Evolutionary conservation across 2,797 vertebrate species (phyloP).

Genomic region (Pagetopsis macropterus): DNA sequence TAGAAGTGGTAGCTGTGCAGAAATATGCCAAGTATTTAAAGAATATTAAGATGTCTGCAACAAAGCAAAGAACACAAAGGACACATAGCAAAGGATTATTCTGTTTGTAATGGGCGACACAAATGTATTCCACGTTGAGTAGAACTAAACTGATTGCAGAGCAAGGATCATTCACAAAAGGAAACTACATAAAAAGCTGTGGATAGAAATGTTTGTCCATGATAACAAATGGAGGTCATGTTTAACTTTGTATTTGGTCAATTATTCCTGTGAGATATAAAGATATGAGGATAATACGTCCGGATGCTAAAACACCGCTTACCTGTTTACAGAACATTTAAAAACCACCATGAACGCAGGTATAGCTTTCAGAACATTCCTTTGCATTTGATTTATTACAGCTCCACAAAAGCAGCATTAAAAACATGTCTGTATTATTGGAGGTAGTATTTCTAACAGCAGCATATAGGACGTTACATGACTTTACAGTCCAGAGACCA

Average conservation of each 20-base stretch:
- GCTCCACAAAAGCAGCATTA: background rate
- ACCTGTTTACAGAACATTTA: background rate
- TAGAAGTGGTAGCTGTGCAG: too few relatives aligned
- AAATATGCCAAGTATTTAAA: too few relatives aligned
- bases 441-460: constrained; percentile 12
- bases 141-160: background rate
- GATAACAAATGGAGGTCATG: background rate
- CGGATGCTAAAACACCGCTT: background rate
- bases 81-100: background rate
- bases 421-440: background rate
- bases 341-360: background rate
- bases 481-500: background rate
- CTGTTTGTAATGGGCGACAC: background rate
- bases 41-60: too few relatives aligned
- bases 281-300: background rate
- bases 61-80: too few relatives aligned
- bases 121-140: background rate
- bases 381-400: background rate
- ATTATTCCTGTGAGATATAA: background rate
- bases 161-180: background rate
- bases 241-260: background rate
- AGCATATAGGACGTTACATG: background rate
- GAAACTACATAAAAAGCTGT: background rate
- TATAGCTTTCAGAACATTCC: background rate
- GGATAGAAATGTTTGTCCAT: background rate